These are phyloP conservation scores for Mylabris phalerata DNA, from an alignment of 1,140 invertebrate genomes.

Conservation along the genomic window DNA sequence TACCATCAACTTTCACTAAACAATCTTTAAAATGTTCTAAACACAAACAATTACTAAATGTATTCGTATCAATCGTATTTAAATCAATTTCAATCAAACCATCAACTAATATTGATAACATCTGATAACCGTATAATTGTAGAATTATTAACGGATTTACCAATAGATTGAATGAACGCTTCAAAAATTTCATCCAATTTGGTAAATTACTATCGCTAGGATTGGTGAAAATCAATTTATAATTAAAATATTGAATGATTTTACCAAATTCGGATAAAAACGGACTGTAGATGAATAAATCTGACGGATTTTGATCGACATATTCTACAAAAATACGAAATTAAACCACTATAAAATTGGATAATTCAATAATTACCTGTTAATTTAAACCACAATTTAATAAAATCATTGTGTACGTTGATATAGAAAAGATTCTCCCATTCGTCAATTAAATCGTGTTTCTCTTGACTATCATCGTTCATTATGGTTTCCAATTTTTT, in stretches of 20 bases:
- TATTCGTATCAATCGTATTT: slow-evolving; percentile 39
- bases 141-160: slow-evolving; percentile 38
- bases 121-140: slow-evolving; percentile 46
- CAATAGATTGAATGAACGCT: slow-evolving; percentile 28
- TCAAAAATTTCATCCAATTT: slow-evolving; percentile 36
- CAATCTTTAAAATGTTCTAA: slow-evolving; percentile 50
- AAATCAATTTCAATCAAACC: slow-evolving; percentile 45
- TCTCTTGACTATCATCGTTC: slow-evolving; percentile 42
- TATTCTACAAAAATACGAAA: slow-evolving; percentile 24
- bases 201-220: slow-evolving; percentile 22
- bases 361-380: slow-evolving; percentile 26
- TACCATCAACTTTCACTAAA: slow-evolving; percentile 45
- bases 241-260: slow-evolving; percentile 35
- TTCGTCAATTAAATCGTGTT: slow-evolving; percentile 46
- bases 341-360: too few species aligned
- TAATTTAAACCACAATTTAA: slow-evolving; percentile 46
- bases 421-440: slow-evolving; percentile 53
- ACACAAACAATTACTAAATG: slow-evolving; percentile 35
- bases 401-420: slow-evolving; percentile 46
- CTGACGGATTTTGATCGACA: slow-evolving; percentile 13
- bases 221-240: slow-evolving; percentile 32
- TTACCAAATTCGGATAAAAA: slow-evolving; percentile 40
- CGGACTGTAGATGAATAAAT: slow-evolving; percentile 22
- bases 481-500: slow-evolving; percentile 40
- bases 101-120: slow-evolving; percentile 39